Evolutionary conservation across 2,888 invertebrate genomes (phyloP), one percentile per base, ranked within the genome.

Genomic region (Cheiracanthium punctorium): DNA sequence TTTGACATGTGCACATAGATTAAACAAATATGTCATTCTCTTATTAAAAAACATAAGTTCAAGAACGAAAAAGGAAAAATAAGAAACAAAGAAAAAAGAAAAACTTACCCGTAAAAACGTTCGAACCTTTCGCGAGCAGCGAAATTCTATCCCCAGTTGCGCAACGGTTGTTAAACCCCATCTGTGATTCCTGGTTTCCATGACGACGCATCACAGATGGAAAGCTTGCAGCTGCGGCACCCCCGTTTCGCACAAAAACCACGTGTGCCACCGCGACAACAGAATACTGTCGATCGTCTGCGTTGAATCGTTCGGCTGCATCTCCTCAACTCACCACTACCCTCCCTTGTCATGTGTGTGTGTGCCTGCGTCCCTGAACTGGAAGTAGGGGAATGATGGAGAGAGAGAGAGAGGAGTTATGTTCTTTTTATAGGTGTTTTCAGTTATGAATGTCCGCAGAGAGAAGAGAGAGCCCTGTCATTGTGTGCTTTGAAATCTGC

Each of bases 191-290:
- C 58, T 24, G 58, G 79, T 84, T 67, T 14, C 79, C 58, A 84
- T 84, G 79, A 79, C 1, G 37, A 84, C 84, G 29, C 58, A 72
- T 29, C 84, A 79, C 84, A 84, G 84, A 84, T 84, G 84, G 84
- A 58, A 58, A 12, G 24, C 58, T 58, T 58, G 58, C 58, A 58
- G 58, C 58, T 58, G 58, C 58, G 58, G 58, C 58, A 58, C 58
- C 58, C 24, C 58, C 24, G 58, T 58, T 58, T 58, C 24, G 58
- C 58, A 58, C 58, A 58, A 58, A 58, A 58, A 58, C 58, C 58
- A 58, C 58, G 58, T 58, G 58, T 58, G 24, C 58, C 58, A 58
- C 58, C 58, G 58, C 58, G 58, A 58, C 58, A 58, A 58, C 58
- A 58, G 58, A 58, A 58, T 58, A 58, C 58, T 58, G 58, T 24